phyloP scores from a whole-genome alignment of 2,113 vertebrate species.

The Procavia capensis region DNA sequence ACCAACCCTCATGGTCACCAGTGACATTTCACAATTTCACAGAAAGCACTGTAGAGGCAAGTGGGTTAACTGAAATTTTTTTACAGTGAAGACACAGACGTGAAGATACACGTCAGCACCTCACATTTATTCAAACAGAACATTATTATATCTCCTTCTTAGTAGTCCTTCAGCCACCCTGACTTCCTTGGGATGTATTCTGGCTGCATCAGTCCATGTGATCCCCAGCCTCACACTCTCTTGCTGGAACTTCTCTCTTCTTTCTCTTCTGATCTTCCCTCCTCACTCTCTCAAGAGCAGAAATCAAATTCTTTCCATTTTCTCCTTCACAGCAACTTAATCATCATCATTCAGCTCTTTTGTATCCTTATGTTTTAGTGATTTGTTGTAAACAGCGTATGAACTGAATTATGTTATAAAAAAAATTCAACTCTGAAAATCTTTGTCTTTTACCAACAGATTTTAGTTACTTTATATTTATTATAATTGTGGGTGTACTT shows the following conservation, averaged over 20 bases:
- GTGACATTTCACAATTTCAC: background rate
- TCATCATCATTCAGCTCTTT: background rate
- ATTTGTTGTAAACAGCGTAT: background rate
- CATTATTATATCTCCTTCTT: background rate
- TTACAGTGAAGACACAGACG: background rate
- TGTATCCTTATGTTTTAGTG: background rate
- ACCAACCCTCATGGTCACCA: background rate
- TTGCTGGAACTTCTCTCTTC: background rate
- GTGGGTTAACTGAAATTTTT: background rate
- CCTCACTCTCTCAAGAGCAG: background rate
- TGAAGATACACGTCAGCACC: background rate
- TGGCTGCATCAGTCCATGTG: background rate
- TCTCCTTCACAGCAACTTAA: background rate
- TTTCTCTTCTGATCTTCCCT: background rate
- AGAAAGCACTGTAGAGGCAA: background rate
- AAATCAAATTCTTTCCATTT: background rate
- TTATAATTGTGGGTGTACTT: background rate
- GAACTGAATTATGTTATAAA: slow-evolving; percentile 23
- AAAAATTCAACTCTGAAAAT: slow-evolving; percentile 20
- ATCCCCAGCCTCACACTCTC: background rate
- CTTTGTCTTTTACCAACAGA: background rate
- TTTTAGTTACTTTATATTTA: slow-evolving; percentile 6
- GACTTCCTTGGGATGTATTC: background rate
- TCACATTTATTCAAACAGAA: background rate
- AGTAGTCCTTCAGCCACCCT: background rate